A percentile compares a stretch with the other conserved stretches of the same genome.
Conservation (phyloP, 2,797 vertebrate species). For the Triplophysa bombifrons region DNA sequence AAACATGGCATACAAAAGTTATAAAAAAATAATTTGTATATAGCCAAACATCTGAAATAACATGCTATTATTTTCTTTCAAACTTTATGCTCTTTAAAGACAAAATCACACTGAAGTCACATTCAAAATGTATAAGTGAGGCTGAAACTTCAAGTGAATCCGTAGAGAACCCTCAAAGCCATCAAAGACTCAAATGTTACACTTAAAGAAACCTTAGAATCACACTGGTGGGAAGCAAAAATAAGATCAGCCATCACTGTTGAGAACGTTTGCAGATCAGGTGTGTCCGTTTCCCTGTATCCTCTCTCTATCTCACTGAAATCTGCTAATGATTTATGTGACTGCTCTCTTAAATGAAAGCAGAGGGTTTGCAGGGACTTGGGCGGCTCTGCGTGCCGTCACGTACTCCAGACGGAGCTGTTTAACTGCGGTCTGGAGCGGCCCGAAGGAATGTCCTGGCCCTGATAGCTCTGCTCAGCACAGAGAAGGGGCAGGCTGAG, state of each 20-base stretch:
- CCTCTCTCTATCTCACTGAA: constrained; percentile 48
- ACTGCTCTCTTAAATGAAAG: constrained; percentile 73
- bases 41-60: no score
- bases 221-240: neutral
- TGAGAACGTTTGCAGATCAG: constrained; percentile 50
- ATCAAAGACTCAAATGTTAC: neutral
- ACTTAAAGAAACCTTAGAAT: constrained; percentile 5
- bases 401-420: constrained; percentile 79
- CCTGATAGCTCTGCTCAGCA: constrained; percentile 27
- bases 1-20: neutral
- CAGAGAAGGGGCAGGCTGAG: constrained; percentile 33
- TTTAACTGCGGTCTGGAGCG: constrained; percentile 78
- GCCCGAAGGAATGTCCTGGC: constrained; percentile 69
- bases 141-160: neutral
- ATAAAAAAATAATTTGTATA: neutral
- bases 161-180: neutral
- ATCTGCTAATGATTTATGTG: constrained; percentile 78
- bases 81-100: no score
- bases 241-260: neutral
- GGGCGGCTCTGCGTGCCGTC: constrained; percentile 74
- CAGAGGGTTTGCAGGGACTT: constrained; percentile 70
- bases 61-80: no score
- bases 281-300: constrained; percentile 47
- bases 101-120: no score
- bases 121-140: neutral